Base-by-base conservation (phyloP, 2,113 vertebrate genomes). In the Platichthys stellatus region DNA sequence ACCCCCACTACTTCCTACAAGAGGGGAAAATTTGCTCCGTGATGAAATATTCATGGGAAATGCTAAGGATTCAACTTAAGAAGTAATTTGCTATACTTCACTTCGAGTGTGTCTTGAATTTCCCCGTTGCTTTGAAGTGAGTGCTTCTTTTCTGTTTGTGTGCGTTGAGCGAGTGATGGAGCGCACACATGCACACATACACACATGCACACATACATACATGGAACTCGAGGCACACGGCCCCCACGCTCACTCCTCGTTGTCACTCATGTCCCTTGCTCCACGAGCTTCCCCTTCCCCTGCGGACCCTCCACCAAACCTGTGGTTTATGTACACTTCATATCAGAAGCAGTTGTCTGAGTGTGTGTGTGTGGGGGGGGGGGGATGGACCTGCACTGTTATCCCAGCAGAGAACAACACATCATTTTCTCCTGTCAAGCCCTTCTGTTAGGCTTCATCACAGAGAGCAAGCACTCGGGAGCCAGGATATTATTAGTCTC, bases 341-440 rank as follows among this genome's bases (percentile, higher is more conserved):
- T 89, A 91, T 86, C 83, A 14, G 81, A 83, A 67, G 80, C 87
- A 80, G 65, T 87, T 70, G 56, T 89, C 78, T 86, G 81, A 76
- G 67, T 28, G 24, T 24, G 24, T 24, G 24, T 24, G 24, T 24
- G 24, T 24, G 28, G 6, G 5, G 1, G 31, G 31, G 28, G 28
- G 28, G 28, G 28, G 66, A 67, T 11, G 85, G 81, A 81, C 81
- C 64, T 61, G 80, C 63, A 73, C 87, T 57, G 86, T 69, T 70
- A 82, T 93, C 93, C 91, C 89, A 78, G 83, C 69, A 89, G 92
- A 92, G 87, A 90, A 90, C 81, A 86, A 85, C 83, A 87, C 89
- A 91, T 91, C 71, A 90, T 92, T 93, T 92, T 88, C 89, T 89
- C 88, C 85, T 92, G 90, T 93, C 92, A 91, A 88, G 88, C 82